phyloP scores from a whole-genome alignment of 37 sponge, comb jelly and placozoan species.

The Haliclona indistincta region DNA sequence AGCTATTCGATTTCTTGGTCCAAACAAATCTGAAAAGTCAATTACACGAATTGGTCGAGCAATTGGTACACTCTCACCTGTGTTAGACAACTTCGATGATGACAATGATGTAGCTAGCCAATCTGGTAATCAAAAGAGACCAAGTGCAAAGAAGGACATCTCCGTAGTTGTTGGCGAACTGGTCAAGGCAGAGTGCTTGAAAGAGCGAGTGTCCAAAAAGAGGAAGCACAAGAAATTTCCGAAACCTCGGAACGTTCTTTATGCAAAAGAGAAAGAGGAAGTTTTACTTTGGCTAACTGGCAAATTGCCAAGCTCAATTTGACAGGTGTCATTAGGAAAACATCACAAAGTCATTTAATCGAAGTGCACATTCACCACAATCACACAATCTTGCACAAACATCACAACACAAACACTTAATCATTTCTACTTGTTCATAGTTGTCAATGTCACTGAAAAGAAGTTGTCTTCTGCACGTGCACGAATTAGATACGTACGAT shows the following conservation, averaged over 20 bases:
- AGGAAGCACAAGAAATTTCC: constrained; percentile 10
- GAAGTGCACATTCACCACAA: constrained; percentile 13
- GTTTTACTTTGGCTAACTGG: constrained; percentile 2
- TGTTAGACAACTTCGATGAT: constrained; percentile 15
- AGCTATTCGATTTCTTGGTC: background rate
- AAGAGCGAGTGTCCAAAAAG: background rate
- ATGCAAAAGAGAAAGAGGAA: constrained; percentile 7
- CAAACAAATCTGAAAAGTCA: constrained; percentile 15
- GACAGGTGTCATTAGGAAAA: background rate
- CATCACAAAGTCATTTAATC: constrained; percentile 1
- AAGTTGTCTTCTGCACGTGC: constrained; percentile 8
- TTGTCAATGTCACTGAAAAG: constrained; percentile 15
- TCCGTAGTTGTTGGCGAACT: background rate
- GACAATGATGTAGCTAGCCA: constrained; percentile 2
- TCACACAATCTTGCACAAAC: constrained; percentile 20
- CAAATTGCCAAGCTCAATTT: constrained; percentile 5
- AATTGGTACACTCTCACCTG: constrained; percentile 1
- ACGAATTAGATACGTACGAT: constrained; percentile 9
- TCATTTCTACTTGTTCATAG: background rate
- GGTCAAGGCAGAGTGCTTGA: constrained; percentile 1
- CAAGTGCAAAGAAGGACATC: background rate
- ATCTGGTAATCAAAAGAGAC: constrained; percentile 8
- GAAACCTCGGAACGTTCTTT: background rate
- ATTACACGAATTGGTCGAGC: background rate
- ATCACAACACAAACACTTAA: constrained; percentile 25